phyloP scores from a whole-genome alignment of 1,140 invertebrate genomes.

The Solenopsis invicta region DNA sequence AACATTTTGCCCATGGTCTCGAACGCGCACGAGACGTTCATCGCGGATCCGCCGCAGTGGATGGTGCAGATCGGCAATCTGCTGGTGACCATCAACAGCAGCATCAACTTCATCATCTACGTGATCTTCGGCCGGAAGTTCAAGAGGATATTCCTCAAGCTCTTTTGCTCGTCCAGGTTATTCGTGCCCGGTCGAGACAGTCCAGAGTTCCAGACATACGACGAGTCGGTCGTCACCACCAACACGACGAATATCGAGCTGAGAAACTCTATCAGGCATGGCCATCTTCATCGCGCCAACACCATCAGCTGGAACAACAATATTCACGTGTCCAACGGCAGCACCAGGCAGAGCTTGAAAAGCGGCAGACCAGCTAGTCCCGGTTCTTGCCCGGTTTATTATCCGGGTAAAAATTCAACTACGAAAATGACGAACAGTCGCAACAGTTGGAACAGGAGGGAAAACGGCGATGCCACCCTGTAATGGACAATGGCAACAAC shows the following conservation, averaged over 20 bases:
- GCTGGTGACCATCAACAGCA: constrained; percentile 98
- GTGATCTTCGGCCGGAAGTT: constrained; percentile 99
- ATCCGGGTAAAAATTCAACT: constrained; percentile 86
- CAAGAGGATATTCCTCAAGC: constrained; percentile 94
- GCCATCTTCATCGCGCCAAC: constrained; percentile 88
- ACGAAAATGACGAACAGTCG: constrained; percentile 71
- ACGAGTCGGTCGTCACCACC: constrained; percentile 93
- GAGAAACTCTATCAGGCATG: constrained; percentile 89
- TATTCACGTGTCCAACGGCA: constrained; percentile 81
- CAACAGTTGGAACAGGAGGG: constrained; percentile 77
- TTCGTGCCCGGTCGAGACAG: constrained; percentile 89
- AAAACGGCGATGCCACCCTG: constrained; percentile 71
- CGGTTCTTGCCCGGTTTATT: constrained; percentile 89
- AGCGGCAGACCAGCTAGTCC: constrained; percentile 86
- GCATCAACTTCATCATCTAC: constrained; percentile 98
- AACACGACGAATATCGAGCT: constrained; percentile 89
- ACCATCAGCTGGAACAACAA: constrained; percentile 87
- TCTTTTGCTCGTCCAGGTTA: constrained; percentile 92
- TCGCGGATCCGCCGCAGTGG: constrained; percentile 85
- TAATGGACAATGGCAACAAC: constrained; percentile 52
- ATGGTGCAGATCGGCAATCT: constrained; percentile 96
- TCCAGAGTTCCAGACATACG: constrained; percentile 91
- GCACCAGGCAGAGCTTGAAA: constrained; percentile 80
- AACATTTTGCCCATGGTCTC: constrained; percentile 96
- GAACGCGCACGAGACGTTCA: constrained; percentile 95